Evolutionary conservation across 2,888 invertebrate species (phyloP), one percentile per base, ranked within the genome.

Genomic region (Brachypalpus laphriformis): DNA sequence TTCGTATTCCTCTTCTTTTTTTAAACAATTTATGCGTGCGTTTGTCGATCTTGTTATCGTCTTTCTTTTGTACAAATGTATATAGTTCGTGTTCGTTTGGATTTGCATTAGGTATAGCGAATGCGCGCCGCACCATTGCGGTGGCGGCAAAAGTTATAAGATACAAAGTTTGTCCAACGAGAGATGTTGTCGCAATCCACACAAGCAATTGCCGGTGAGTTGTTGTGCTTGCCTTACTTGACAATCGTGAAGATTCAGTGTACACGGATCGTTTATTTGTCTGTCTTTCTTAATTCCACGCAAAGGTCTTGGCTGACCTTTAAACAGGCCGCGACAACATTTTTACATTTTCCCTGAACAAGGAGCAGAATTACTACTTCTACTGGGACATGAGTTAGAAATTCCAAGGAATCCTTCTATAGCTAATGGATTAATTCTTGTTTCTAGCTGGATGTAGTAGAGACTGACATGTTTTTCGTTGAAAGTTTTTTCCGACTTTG

Each of bases 161-260:
- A 65, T 25, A 18, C 45, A 45, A 18, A 59, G 78, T 72, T 81
- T 31, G 25, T 54, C 42, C 31, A 61, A 37, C 31, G 34, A 14
- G 31, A 61, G 82, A 75, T 70, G 72, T 83, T 74, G 77, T 82
- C 77, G 72, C 76, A 68, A 76, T 45, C 40, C 61, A n/a, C n/a
- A n/a, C n/a, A 28, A 42, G 66, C 61, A 56, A 68, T 68, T 61
- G 66, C 54, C 61, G 66, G 77, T 66, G 40, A 51, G 56, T 70
- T 75, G 63, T 63, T 56, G 9, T 70, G n/a, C 37, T 40, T 31
- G 31, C 14, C 22, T 59, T 16, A 63, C 37, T 47, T 83, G 82
- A 74, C 82, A 77, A 37, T 77, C 77, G 66, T 66, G 66, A 72
- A 45, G 75, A 54, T 40, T 54, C 65, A 47, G 47, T 74, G 66